Base-by-base conservation (phyloP, 2,113 vertebrate species). In the Ammodytes marinus region DNA sequence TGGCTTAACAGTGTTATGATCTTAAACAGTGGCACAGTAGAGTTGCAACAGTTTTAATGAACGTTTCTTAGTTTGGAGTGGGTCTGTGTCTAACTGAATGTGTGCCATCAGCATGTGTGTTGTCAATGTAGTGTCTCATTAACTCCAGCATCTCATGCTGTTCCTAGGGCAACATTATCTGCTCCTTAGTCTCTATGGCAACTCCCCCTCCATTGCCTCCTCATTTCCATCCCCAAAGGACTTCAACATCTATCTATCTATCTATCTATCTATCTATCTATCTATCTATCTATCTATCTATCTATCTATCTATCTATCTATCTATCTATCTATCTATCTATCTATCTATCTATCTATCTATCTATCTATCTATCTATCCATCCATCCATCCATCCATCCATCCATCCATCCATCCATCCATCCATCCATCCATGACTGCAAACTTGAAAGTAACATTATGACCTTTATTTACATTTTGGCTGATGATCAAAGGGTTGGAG, bases 91-190 rank as follows among this genome's bases (percentile, higher is more conserved):
- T 17, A 45, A 77, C 17, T 14, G 6, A 76, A 57, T 7, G 53
- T 19, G 65, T 40, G 40, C 6, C 45, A 65, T 59, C 53, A 58
- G 37, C 15, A 40, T 27, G n/a, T 54, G 63, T 67, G 40, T 50
- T 46, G 69, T 74, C 53, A 66, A 35, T 39, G 40, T 58, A 66
- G 47, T 59, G 37, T 61, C 65, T 80, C 77, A 71, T 73, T 65
- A 77, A 72, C 64, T 77, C 72, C 78, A 86, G 86, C 89, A 93
- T 94, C 85, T 91, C 82, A 84, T 74, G 65, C 77, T 42, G 82
- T 89, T 89, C 81, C 92, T 86, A 90, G 74, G 86, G 89, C 86
- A 92, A 91, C 85, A 73, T 65, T 67, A 88, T 81, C 87, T 87
- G 72, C 82, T 86, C 80, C 70, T 88, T 67, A 74, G 92, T 93